Conservation (phyloP, 2,888 invertebrate genomes). For the Ditylenchus weischeri region DNA sequence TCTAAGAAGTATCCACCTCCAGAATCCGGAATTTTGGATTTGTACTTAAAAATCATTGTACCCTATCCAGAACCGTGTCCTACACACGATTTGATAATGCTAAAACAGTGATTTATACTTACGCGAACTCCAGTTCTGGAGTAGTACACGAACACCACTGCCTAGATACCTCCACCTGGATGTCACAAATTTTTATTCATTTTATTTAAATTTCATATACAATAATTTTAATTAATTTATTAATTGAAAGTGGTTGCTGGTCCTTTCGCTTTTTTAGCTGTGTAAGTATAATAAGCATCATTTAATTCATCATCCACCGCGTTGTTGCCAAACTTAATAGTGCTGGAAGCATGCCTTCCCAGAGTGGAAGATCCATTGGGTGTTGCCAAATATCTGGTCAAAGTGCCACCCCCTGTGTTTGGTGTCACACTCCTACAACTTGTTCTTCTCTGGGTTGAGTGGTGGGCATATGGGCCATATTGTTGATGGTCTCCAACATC, state of each 20-base stretch:
- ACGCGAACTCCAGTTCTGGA: too few species aligned
- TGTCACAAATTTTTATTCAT: not conserved
- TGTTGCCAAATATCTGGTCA: not conserved
- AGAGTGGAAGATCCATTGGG: constrained; percentile 2
- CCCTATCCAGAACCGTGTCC: too few species aligned
- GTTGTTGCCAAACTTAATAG: constrained; percentile 18
- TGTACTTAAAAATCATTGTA: too few species aligned
- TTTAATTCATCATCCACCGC: constrained; percentile 45
- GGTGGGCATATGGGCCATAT: not conserved
- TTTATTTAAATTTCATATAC: not conserved
- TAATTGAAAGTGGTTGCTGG: constrained; percentile 21
- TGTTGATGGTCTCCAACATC: not conserved
- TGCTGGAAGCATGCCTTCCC: not conserved
- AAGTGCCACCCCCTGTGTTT: constrained; percentile 12
- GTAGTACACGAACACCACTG: too few species aligned
- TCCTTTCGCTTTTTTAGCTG: not conserved
- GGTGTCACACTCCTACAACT: constrained; percentile 8
- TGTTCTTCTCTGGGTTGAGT: not conserved
- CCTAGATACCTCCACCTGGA: too few species aligned
- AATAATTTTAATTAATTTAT: constrained; percentile 12
- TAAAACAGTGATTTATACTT: too few species aligned
- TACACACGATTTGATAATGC: too few species aligned
- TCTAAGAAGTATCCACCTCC: too few species aligned
- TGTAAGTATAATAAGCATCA: constrained; percentile 53
- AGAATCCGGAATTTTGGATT: too few species aligned